These are phyloP conservation scores for Bombylius discolor DNA, from an alignment of 2,888 invertebrate genomes.

Conservation along the genomic window DNA sequence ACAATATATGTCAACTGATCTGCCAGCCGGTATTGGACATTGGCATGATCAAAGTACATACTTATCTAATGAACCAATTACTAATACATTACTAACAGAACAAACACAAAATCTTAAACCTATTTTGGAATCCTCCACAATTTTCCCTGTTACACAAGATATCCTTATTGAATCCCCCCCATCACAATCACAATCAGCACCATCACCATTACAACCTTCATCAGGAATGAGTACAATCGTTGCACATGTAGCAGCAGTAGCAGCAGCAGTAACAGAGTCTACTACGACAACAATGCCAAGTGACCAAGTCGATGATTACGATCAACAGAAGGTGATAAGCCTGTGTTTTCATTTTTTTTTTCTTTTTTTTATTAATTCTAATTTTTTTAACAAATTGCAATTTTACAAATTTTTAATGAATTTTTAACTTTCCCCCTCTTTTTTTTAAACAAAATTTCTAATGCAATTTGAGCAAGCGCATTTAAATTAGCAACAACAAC, in stretches of 20 bases:
- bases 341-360: conserved; percentile 3
- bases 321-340: conserved; percentile 17
- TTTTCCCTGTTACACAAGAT: neutral
- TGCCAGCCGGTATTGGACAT: conserved; percentile 67
- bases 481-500: too few species aligned
- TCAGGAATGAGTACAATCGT: conserved; percentile 14
- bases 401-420: too few species aligned
- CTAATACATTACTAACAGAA: neutral
- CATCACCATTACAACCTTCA: conserved; percentile 4
- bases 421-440: too few species aligned
- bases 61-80: conserved; percentile 46
- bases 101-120: too few species aligned
- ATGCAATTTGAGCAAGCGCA: too few species aligned
- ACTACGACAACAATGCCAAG: conserved; percentile 20
- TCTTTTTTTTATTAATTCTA: neutral
- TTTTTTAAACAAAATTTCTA: too few species aligned
- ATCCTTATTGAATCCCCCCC: neutral
- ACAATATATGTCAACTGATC: conserved; percentile 54
- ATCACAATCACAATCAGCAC: neutral
- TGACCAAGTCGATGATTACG: conserved; percentile 36
- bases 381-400: neutral
- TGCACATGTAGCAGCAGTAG: conserved; percentile 9
- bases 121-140: too few species aligned
- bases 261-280: conserved; percentile 17
- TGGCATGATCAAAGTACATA: conserved; percentile 74